Base-by-base conservation (phyloP, 2,888 invertebrate species). In the Drosophila anceps region DNA sequence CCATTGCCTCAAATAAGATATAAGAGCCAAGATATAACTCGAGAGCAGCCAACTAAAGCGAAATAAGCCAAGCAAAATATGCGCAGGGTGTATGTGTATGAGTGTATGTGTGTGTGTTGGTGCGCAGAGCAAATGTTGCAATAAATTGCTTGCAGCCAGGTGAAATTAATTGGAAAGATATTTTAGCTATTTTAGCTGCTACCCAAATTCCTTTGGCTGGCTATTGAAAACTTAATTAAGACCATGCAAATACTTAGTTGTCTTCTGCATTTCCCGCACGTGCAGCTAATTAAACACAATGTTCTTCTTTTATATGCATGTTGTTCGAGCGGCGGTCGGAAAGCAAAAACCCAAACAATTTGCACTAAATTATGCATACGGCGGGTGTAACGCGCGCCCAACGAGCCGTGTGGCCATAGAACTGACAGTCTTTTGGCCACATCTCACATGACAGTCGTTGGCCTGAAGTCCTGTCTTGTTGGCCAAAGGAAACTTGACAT, bases 131-230 rank as follows among this genome's bases (percentile, higher is more conserved):
- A 79, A 88, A 84, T 85, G 83, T 80, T 82, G 82, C 88, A 72
- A 88, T 84, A 84, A 82, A 87, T 82, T 84, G 75, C 84, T 82
- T 37, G 73, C 60, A 85, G 69, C 77, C 79, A 70, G 84, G 82
- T 81, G 81, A 87, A 85, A 89, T 86, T 86, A 89, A 86, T 86
- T 86, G 89, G 82, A 89, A 82, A 89, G 89, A 89, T 86, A 84
- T 86, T 86, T 86, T 59, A 82, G 73, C 67, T 82, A 86, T 88
- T 79, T 86, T 69, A 81, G 67, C 69, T 53, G 72, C 58, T 57
- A 41, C 54, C 70, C 57, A 69, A 70, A 78, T 82, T 82, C 65
- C 59, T 55, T 55, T 46, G 44, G 59, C 43, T 41, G 29, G 20
- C 60, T 15, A 51, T 41, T 69, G 44, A 65, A 61, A 79, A 79